Conservation (phyloP, 2,888 invertebrate species). For the Omphaloscelis lunosa region DNA sequence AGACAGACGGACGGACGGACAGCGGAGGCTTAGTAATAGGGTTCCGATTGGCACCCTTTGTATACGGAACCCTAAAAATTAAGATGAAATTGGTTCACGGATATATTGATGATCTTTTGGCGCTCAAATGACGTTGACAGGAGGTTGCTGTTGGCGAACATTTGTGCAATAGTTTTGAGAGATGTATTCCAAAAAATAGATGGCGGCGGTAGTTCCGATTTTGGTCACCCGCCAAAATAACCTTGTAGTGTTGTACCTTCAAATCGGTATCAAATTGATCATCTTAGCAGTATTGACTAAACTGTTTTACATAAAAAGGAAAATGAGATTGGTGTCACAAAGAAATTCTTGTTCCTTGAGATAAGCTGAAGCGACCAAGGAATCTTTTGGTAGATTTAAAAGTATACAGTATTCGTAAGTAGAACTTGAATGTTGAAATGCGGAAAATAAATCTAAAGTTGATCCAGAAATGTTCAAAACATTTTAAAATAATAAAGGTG, state of each 20-base stretch:
- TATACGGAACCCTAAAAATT: neutral
- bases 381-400: neutral
- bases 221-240: no score
- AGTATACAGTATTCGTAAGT: neutral
- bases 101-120: neutral
- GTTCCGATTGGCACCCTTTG: no score
- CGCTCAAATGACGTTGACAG: no score
- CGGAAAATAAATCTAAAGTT: constrained; percentile 15
- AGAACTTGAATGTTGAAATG: constrained; percentile 5
- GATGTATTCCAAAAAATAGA: neutral
- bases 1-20: no score
- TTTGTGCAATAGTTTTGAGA: neutral
- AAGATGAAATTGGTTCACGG: neutral
- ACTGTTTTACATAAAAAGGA: neutral
- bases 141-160: neutral
- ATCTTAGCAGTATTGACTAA: neutral
- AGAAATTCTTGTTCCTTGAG: neutral
- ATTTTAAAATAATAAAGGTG: constrained; percentile 13
- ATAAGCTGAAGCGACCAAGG: neutral
- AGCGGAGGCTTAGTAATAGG: no score
- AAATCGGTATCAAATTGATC: neutral
- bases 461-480: neutral
- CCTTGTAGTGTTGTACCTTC: neutral
- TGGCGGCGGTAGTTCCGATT: neutral
- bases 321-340: neutral